Percentiles rank a stretch among this genome's conserved stretches.
These are phyloP conservation scores for Mormyrus lacerda DNA, from an alignment of 2,113 vertebrate species.

Conservation along the genomic window DNA sequence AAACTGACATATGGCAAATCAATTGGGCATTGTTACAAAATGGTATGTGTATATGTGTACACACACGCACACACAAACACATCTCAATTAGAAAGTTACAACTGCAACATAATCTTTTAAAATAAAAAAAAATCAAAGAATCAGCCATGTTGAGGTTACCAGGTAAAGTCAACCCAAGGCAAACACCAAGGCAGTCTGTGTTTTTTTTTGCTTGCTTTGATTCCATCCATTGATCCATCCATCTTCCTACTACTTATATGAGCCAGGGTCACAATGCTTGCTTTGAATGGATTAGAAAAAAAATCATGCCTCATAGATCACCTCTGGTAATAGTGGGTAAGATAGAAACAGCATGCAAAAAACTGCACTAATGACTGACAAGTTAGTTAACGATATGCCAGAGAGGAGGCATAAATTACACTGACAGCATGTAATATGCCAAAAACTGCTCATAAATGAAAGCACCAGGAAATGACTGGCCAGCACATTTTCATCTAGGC, in stretches of 20 bases:
- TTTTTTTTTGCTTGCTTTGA: background rate
- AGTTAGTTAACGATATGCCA: background rate
- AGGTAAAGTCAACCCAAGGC: background rate
- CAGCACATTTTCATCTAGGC: background rate
- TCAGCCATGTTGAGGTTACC: background rate
- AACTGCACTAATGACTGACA: background rate
- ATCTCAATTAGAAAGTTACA: background rate
- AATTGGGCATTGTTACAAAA: too few relatives aligned
- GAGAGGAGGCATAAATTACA: slow-evolving; percentile 6
- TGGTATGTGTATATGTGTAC: too few relatives aligned
- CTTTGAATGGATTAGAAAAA: background rate
- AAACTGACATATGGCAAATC: too few relatives aligned
- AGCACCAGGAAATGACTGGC: background rate
- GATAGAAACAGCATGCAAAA: background rate
- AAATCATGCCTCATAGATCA: background rate
- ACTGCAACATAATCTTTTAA: background rate
- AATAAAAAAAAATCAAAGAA: background rate
- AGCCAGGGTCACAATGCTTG: background rate
- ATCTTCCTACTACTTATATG: background rate
- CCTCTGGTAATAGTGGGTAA: background rate
- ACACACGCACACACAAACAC: background rate
- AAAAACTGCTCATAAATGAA: background rate
- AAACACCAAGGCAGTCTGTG: background rate
- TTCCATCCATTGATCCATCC: background rate
- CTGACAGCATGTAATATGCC: background rate